A percentile compares a stretch with the other conserved stretches of the same genome.
Evolutionary conservation across 2,113 vertebrate genomes (phyloP).

Genomic region (Notarius lentiginosus): DNA sequence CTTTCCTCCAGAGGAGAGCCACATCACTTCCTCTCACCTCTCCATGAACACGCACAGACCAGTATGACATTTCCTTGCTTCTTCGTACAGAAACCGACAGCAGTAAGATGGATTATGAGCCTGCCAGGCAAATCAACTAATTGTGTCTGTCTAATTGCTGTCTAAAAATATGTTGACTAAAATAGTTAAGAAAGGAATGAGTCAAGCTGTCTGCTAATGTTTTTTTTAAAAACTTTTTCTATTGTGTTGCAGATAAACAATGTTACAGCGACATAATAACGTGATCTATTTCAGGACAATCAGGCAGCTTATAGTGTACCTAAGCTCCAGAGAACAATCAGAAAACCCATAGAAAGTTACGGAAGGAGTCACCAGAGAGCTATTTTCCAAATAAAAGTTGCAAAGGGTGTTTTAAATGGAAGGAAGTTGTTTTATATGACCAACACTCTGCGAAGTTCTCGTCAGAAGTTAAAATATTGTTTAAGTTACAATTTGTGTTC

Average conservation of each 20-base stretch:
- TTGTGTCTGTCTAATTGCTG: conserved; percentile 33
- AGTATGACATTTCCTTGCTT: conserved; percentile 40
- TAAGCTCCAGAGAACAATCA: conserved; percentile 62
- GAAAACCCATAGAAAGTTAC: conserved; percentile 71
- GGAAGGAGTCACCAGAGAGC: conserved; percentile 60
- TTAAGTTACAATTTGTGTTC: conserved; percentile 19
- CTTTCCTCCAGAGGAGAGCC: conserved; percentile 56
- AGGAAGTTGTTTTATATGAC: conserved; percentile 32
- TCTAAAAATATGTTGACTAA: conserved; percentile 43
- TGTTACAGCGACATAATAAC: conserved; percentile 64
- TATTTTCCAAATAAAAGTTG: conserved; percentile 66
- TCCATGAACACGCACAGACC: conserved; percentile 46
- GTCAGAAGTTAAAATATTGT: conserved; percentile 14
- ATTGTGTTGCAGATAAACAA: conserved; percentile 52
- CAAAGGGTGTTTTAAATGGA: conserved; percentile 48
- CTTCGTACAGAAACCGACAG: not conserved
- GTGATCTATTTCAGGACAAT: conserved; percentile 69
- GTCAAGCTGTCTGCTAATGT: conserved; percentile 45
- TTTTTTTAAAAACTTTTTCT: conserved; percentile 33
- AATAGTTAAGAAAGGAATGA: conserved; percentile 41
- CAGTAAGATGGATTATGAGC: conserved; percentile 33
- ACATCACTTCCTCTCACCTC: conserved; percentile 67
- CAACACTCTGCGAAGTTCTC: conserved; percentile 3
- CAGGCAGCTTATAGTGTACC: conserved; percentile 60
- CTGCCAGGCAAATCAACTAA: conserved; percentile 13